Evolutionary conservation across 2,113 vertebrate genomes (phyloP).

Genomic region (Saguinus imperator): DNA sequence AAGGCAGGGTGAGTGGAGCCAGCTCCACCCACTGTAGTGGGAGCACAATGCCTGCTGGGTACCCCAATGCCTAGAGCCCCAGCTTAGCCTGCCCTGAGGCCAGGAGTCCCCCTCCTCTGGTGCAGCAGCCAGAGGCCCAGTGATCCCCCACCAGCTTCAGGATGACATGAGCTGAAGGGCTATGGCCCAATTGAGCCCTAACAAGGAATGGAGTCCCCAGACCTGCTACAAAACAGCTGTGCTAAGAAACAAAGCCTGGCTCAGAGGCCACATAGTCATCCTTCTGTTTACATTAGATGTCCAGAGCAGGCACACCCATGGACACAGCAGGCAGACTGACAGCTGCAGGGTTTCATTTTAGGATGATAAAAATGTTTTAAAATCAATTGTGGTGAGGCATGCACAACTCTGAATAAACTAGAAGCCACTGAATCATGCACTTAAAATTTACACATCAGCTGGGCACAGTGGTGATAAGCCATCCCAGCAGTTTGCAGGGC

Average conservation of each 20-base stretch:
- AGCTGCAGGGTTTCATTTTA: neutral
- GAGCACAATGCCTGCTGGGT: no score
- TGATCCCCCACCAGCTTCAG: neutral
- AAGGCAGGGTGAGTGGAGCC: no score
- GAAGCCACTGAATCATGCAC: neutral
- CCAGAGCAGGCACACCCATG: neutral
- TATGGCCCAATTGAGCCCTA: accelerated
- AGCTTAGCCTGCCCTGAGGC: no score
- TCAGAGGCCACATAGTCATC: no score
- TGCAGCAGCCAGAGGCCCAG: neutral
- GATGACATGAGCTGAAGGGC: neutral
- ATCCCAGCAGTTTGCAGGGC: no score
- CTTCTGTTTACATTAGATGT: neutral
- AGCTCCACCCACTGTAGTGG: accelerated
- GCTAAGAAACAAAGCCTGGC: neutral
- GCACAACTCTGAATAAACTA: neutral
- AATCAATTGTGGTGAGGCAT: neutral
- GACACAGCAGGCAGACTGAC: neutral
- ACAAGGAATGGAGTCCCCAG: accelerated
- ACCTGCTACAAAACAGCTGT: accelerated
- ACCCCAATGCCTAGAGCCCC: neutral
- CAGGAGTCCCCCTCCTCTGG: no score
- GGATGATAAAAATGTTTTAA: neutral
- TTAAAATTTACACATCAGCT: neutral
- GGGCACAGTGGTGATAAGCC: no score